Evolutionary conservation across 2,113 vertebrate genomes (phyloP).

Genomic region (Heterocephalus glaber): DNA sequence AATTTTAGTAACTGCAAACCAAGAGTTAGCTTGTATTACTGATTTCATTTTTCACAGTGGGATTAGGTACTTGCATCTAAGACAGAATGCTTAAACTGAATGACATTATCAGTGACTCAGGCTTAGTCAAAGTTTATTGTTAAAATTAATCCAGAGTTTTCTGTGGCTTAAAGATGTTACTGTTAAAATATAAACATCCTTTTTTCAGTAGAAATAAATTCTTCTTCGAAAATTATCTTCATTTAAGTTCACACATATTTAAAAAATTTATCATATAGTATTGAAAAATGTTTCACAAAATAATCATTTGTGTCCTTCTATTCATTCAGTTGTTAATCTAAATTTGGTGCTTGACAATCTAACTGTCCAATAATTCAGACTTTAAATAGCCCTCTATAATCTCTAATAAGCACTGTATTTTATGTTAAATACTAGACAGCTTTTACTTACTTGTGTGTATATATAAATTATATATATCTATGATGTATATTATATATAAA

Average conservation of each 20-base stretch:
- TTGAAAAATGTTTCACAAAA: not conserved
- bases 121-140: not conserved
- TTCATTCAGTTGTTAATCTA: conserved; percentile 9
- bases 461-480: not conserved
- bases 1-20: conserved; percentile 33
- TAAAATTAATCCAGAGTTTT: not conserved
- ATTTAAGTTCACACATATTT: not conserved
- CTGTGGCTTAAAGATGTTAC: not conserved
- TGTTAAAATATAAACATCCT: not conserved
- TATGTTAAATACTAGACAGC: not conserved
- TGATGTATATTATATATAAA: not conserved
- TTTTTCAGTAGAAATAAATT: conserved; percentile 51
- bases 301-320: not conserved
- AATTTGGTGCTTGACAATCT: not conserved
- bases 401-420: not conserved
- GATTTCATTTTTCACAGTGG: conserved; percentile 33
- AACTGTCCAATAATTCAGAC: not conserved
- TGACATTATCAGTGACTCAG: not conserved
- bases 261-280: not conserved
- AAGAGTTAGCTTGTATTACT: conserved; percentile 26
- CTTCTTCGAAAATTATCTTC: not conserved
- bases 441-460: not conserved
- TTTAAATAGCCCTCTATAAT: not conserved
- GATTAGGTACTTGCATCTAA: not conserved
- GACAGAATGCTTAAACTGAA: conserved; percentile 21